Evolutionary conservation across 2,888 invertebrate species (phyloP).

Genomic region (Cryptocephalus moraei): DNA sequence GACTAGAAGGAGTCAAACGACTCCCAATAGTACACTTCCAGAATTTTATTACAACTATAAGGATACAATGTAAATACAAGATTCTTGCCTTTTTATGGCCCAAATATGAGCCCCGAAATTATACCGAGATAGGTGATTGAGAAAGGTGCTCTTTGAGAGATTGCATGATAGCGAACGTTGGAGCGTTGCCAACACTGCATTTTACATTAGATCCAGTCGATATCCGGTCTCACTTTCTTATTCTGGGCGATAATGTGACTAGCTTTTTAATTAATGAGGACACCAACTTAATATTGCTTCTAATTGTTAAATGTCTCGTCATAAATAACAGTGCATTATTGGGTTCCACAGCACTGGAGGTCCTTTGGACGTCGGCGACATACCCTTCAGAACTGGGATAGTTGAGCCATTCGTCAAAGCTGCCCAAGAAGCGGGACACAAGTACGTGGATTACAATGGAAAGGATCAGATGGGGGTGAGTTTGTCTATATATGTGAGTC

Average conservation of each 20-base stretch:
- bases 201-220: not conserved
- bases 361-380: slow-evolving; percentile 32
- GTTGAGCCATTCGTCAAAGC: slow-evolving; percentile 49
- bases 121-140: not conserved
- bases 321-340: too few relatives aligned
- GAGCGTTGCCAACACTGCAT: slow-evolving; percentile 3
- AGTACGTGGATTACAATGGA: slow-evolving; percentile 59
- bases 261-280: too few relatives aligned
- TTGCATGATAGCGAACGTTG: too few relatives aligned
- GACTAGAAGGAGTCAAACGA: slow-evolving; percentile 19
- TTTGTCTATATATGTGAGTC: too few relatives aligned
- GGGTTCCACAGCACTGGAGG: slow-evolving; percentile 35
- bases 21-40: slow-evolving; percentile 22
- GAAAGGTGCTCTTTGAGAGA: too few relatives aligned
- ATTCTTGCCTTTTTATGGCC: slow-evolving; percentile 1
- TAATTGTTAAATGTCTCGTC: too few relatives aligned
- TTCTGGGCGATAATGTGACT: too few relatives aligned
- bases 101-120: not conserved
- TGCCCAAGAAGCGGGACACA: slow-evolving; percentile 49
- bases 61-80: slow-evolving; percentile 20
- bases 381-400: slow-evolving; percentile 36
- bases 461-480: slow-evolving; percentile 48
- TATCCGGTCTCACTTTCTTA: not conserved
- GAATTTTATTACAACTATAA: slow-evolving; percentile 24
- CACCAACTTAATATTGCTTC: too few relatives aligned